Percentiles rank a stretch among this genome's conserved stretches.
Conservation (phyloP, 2,888 invertebrate genomes). For the Yponomeuta sedellus region DNA sequence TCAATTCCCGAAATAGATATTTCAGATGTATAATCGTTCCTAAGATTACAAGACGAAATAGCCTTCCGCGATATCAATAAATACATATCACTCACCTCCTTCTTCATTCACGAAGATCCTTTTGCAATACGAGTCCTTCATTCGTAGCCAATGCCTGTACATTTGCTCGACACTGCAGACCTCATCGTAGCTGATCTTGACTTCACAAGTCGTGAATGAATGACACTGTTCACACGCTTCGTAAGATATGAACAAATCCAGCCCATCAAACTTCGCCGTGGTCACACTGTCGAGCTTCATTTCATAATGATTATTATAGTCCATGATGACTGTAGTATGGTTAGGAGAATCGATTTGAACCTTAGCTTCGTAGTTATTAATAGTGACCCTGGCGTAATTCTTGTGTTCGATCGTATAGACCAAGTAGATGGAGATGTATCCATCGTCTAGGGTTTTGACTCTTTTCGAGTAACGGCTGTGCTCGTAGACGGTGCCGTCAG, state of each 20-base stretch:
- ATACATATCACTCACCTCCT: conserved; percentile 34
- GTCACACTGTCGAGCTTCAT: conserved; percentile 50
- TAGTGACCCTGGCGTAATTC: conserved; percentile 69
- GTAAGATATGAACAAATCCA: conserved; percentile 44
- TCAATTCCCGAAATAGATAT: too few relatives aligned
- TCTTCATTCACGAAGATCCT: conserved; percentile 50
- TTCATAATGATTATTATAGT: conserved; percentile 42
- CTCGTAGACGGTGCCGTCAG: conserved; percentile 33
- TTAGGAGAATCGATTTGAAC: conserved; percentile 57
- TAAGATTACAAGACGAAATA: too few relatives aligned
- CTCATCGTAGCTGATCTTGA: conserved; percentile 40
- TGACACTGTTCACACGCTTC: conserved; percentile 49
- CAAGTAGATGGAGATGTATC: conserved; percentile 45
- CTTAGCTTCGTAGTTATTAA: conserved; percentile 49
- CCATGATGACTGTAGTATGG: conserved; percentile 39
- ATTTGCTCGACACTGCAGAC: conserved; percentile 31
- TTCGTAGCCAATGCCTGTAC: conserved; percentile 42
- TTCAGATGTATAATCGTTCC: too few relatives aligned
- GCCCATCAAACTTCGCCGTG: conserved; percentile 49
- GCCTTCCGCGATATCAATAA: too few relatives aligned
- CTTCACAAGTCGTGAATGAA: conserved; percentile 44
- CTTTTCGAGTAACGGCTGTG: background rate
- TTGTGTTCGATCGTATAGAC: conserved; percentile 63
- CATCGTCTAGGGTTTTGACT: conserved; percentile 35
- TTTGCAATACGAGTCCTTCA: conserved; percentile 58